Evolutionary conservation across 53 echinoderm and acorn worm genomes (phyloP).

Genomic region (Pentamera pediparva): DNA sequence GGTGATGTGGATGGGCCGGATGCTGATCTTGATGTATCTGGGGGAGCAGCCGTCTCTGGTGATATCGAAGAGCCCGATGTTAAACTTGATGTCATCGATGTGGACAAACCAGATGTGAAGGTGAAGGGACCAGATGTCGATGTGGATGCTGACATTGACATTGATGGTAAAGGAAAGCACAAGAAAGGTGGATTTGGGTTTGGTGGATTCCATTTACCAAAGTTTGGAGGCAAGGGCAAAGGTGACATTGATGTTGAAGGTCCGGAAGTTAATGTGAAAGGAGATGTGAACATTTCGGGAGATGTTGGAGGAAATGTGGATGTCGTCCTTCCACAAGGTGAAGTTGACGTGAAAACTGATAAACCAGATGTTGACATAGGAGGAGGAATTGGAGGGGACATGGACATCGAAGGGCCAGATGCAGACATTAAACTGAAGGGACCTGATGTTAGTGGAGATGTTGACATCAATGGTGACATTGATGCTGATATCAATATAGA

Average conservation of each 20-base stretch:
- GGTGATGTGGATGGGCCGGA: constrained; percentile 35
- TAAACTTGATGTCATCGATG: constrained; percentile 31
- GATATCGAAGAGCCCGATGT: constrained; percentile 33
- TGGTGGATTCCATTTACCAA: constrained; percentile 18
- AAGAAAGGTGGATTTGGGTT: constrained; percentile 14
- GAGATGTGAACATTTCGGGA: neutral
- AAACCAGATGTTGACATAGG: too few relatives aligned
- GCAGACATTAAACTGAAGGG: constrained; percentile 34
- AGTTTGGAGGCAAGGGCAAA: constrained; percentile 33
- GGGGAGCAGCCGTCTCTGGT: constrained; percentile 11
- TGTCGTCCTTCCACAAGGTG: constrained; percentile 37
- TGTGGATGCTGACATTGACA: constrained; percentile 21
- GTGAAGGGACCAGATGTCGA: constrained; percentile 36
- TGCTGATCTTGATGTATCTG: constrained; percentile 38
- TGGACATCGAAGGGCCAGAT: constrained; percentile 48
- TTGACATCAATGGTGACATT: neutral
- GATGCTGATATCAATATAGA: neutral
- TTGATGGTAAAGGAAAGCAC: constrained; percentile 8
- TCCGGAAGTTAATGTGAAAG: constrained; percentile 1
- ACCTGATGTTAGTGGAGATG: constrained; percentile 31
- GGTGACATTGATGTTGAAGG: constrained; percentile 13
- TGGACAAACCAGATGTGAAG: neutral
- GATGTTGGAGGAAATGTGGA: constrained; percentile 15
- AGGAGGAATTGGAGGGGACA: constrained; percentile 28
- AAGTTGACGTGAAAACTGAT: too few relatives aligned